Evolutionary conservation across 2,113 vertebrate species (phyloP), one percentile per base, ranked within the genome.

Genomic region (Rhodinocichla rosea): DNA sequence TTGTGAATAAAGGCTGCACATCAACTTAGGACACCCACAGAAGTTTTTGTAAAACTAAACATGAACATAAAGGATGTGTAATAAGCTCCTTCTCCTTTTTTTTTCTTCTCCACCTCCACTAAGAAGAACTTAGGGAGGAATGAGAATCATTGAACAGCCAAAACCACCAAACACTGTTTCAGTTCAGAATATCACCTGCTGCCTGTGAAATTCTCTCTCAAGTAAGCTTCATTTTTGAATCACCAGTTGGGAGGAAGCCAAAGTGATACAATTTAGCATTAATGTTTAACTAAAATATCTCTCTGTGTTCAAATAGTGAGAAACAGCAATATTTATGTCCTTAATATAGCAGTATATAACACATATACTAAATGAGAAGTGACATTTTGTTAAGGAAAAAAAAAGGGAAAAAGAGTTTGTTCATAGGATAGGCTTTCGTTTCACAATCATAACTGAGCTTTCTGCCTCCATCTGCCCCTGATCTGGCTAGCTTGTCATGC

Each of bases 391-490:
- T 4, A 17, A 56, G 50, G 35, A 47, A 44, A 79, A 33, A 33
- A 11, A 7, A 1, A 1, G 0, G 3, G 3, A 26, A 4, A 6
- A 7, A 27, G 4, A 28, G 4, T 32, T 49, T 27, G 6, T 79
- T 62, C 13, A 44, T 11, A 67, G 40, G 11, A 55, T 30, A 10
- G 12, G 8, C 28, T 77, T 89, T 47, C 14, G 6, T 87, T 84
- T 93, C 35, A 20, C 2, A 15, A 42, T 37, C 30, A 71, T 20
- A 71, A 64, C 0, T n/a, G 24, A 81, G 7, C 14, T 88, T 73
- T 85, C 56, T 79, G 24, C 33, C 16, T 87, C 3, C 2, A 42
- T 86, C 56, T 90, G 15, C 22, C 47, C 28, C 7, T 57, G 20
- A 33, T 63, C 53, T 82, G 24, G 11, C 16, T 50, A 10, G 8